Evolutionary conservation across 2,113 vertebrate genomes (phyloP), one percentile per base, ranked within the genome.

Genomic region (Piaya cayana): DNA sequence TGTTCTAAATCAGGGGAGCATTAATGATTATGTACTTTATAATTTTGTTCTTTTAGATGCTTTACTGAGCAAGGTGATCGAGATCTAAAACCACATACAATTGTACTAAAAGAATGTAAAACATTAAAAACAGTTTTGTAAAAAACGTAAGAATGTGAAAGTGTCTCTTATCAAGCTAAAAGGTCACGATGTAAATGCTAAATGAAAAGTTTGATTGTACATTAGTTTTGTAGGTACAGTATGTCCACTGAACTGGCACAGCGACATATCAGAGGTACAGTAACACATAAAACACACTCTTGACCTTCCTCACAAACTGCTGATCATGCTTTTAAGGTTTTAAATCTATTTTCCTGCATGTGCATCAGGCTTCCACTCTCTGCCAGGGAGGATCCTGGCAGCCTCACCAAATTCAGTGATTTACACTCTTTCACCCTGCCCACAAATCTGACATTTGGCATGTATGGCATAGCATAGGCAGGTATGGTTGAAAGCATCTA

Each of bases 401-500:
- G 2, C 25, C 21, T 8, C 42, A 34, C 15, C 1, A 4, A 91
- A 68, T 56, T 30, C 63, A 56, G 37, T 30, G 19, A 15, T 4
- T 2, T 55, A 22, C 5, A 9, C 2, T 2, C 6, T 13, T 77
- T 64, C 8, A 59, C 25, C 37, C 22, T 12, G 8, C n/a, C n/a
- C 63, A 26, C 2, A 0, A n/a, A 20, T 45, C 30, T 29, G 21
- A 19, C 30, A 20, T 8, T 18, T 6, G 29, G 10, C 2, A 0
- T 14, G 18, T 52, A 22, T 25, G 32, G 43, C 30, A 53, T 7
- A 2, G 34, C 14, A 22, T 12, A 11, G 29, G 45, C 43, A 76
- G 21, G 23, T 53, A 68, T 43, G 20, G 30, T 5, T 59, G 42
- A 69, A 86, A 90, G 37, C 45, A 90, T 30, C 26, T 85, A 9